phyloP scores from a whole-genome alignment of 2,888 invertebrate genomes.

The Osmoderma eremita region DNA sequence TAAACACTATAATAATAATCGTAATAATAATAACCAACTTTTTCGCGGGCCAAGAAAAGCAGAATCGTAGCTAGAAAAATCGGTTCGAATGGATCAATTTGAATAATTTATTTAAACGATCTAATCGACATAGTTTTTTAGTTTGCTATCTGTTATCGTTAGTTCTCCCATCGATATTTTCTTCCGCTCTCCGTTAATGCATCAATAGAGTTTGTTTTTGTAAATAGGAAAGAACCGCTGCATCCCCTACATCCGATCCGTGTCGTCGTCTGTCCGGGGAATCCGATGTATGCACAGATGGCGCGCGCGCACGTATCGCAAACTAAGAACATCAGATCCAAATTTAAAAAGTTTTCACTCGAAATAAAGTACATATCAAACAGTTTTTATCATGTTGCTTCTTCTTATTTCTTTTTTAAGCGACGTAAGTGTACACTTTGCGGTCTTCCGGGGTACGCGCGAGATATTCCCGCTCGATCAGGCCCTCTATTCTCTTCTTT shows the following conservation, averaged over 20 bases:
- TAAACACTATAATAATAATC: conserved; percentile 38
- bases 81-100: conserved; percentile 39
- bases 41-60: conserved; percentile 30
- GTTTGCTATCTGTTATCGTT: conserved; percentile 23
- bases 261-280: too few species aligned
- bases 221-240: too few species aligned
- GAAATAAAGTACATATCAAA: conserved; percentile 37
- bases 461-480: conserved; percentile 99
- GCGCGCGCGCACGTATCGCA: conserved; percentile 29
- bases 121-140: conserved; percentile 34
- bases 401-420: conserved; percentile 67
- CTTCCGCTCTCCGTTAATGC: neutral
- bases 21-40: conserved; percentile 33
- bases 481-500: conserved; percentile 98
- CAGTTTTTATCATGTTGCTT: conserved; percentile 6
- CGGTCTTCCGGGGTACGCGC: conserved; percentile 97
- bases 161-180: too few species aligned
- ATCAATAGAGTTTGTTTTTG: neutral
- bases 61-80: conserved; percentile 36
- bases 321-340: conserved; percentile 42
- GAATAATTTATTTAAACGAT: conserved; percentile 40
- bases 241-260: too few species aligned
- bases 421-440: conserved; percentile 96
- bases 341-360: conserved; percentile 40
- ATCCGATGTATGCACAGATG: neutral